Conservation (phyloP, 2,797 vertebrate genomes). For the Falco rusticolus region DNA sequence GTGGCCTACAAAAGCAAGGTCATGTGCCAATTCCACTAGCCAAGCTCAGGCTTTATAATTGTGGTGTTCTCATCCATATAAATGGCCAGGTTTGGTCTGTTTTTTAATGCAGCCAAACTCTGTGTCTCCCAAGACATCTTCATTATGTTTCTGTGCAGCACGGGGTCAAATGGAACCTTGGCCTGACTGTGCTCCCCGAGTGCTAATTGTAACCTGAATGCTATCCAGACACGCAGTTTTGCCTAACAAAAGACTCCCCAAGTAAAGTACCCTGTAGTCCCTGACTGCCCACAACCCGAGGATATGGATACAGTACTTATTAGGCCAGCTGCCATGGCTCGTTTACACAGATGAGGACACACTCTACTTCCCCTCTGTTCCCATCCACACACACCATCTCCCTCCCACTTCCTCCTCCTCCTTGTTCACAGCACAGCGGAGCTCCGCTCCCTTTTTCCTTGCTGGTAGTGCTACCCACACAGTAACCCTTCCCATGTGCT, state of each 20-base stretch:
- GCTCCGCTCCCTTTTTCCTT: background rate
- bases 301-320: background rate
- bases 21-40: too few relatives aligned
- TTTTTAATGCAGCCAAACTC: background rate
- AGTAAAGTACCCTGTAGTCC: background rate
- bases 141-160: background rate
- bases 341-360: background rate
- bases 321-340: background rate
- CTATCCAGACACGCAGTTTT: background rate
- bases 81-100: background rate
- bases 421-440: accelerated
- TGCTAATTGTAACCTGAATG: background rate
- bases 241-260: conserved; percentile 11
- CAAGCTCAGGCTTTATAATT: background rate
- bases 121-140: background rate
- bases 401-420: background rate
- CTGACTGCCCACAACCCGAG: background rate
- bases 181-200: background rate
- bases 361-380: background rate
- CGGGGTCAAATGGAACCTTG: background rate
- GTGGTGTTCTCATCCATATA: background rate
- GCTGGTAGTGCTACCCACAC: background rate
- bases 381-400: background rate
- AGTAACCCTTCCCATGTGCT: background rate
- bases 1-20: background rate